Evolutionary conservation across 2,888 invertebrate species (phyloP).

Genomic region (Phyto melanocephala): DNA sequence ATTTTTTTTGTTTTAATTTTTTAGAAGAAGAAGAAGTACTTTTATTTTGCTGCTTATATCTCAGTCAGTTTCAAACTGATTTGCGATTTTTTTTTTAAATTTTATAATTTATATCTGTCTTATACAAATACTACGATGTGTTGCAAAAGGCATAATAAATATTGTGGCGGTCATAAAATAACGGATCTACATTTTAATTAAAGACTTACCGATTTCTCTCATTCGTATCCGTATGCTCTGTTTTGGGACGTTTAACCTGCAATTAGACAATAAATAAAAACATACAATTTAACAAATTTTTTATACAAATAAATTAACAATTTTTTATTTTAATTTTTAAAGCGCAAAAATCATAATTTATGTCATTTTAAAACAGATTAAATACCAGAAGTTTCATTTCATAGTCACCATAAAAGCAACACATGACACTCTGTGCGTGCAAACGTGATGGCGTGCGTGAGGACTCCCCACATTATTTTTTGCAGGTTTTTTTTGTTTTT

Average conservation of each 20-base stretch:
- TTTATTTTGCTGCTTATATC: too few relatives aligned
- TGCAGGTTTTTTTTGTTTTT: neutral
- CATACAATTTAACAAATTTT: slow-evolving; percentile 19
- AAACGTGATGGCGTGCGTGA: slow-evolving; percentile 45
- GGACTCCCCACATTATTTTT: slow-evolving; percentile 59
- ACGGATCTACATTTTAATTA: slow-evolving; percentile 5
- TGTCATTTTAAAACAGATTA: slow-evolving; percentile 53
- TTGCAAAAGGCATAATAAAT: too few relatives aligned
- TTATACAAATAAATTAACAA: neutral
- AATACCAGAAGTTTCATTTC: slow-evolving; percentile 61
- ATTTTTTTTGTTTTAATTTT: too few relatives aligned
- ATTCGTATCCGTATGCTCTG: slow-evolving; percentile 83
- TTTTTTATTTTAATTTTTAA: neutral
- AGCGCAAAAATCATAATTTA: slow-evolving; percentile 43
- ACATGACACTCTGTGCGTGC: slow-evolving; percentile 59
- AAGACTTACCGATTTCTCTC: slow-evolving; percentile 84
- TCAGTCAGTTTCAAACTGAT: too few relatives aligned
- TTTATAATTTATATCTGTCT: too few relatives aligned
- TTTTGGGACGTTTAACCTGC: slow-evolving; percentile 86
- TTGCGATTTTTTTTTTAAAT: too few relatives aligned
- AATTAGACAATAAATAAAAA: slow-evolving; percentile 76
- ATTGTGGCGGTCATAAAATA: too few relatives aligned
- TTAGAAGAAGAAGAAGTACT: too few relatives aligned
- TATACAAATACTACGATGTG: too few relatives aligned
- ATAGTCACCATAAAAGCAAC: neutral